These are phyloP conservation scores for Ceratotherium simum DNA, from an alignment of 2,113 vertebrate species.

Conservation along the genomic window DNA sequence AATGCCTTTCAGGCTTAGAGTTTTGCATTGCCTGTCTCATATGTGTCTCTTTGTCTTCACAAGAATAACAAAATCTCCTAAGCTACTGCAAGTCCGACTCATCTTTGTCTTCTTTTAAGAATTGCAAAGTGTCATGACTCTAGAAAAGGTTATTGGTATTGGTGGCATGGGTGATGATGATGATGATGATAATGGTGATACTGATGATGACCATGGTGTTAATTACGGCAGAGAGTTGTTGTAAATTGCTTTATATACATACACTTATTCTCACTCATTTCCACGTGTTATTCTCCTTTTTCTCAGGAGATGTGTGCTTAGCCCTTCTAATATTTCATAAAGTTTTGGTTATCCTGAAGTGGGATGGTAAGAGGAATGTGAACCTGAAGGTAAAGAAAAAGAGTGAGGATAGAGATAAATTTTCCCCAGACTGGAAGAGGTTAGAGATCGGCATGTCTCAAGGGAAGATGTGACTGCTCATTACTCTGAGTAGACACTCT, in stretches of 20 bases:
- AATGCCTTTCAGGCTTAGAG: background rate
- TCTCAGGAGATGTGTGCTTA: background rate
- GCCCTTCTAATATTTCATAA: background rate
- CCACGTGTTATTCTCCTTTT: background rate
- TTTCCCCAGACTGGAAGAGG: background rate
- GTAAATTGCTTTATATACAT: background rate
- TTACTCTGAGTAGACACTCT: background rate
- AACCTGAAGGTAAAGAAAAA: background rate
- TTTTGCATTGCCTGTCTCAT: background rate
- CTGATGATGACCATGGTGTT: fast-evolving
- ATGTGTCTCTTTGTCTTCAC: background rate
- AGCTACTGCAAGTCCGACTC: background rate
- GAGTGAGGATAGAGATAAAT: background rate
- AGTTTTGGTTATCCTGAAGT: background rate
- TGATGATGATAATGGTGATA: background rate
- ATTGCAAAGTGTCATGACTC: background rate
- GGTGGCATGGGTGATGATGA: background rate
- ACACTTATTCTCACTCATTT: background rate
- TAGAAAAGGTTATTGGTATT: background rate
- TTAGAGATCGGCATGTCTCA: background rate
- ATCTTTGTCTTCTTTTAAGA: background rate
- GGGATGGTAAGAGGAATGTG: background rate
- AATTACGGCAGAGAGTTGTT: background rate
- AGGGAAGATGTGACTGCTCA: background rate
- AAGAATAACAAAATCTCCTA: background rate